Evolutionary conservation across 2,797 vertebrate species (phyloP).

Genomic region (Melanotaenia parkinsoni): DNA sequence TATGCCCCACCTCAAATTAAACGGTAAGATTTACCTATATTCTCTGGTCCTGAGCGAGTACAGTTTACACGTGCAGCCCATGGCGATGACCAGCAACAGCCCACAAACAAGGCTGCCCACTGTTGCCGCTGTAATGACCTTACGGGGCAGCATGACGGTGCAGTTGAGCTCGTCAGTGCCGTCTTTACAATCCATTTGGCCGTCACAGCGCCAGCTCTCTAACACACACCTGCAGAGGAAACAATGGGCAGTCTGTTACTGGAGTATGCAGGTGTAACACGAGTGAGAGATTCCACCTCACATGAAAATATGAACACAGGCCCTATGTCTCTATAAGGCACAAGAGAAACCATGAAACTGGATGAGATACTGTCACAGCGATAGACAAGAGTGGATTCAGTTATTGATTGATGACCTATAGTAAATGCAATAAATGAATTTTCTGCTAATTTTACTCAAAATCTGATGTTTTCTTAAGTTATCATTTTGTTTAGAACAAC

Average conservation of each 20-base stretch:
- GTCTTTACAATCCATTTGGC: conserved; percentile 91
- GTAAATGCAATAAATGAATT: too few species aligned
- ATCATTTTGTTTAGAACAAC: too few species aligned
- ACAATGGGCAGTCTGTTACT: conserved; percentile 22
- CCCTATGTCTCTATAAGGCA: background rate
- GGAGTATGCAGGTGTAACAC: background rate
- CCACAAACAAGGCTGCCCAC: conserved; percentile 93
- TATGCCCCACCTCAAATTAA: too few species aligned
- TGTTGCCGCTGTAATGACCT: conserved; percentile 92
- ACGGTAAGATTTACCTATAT: conserved; percentile 83
- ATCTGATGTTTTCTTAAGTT: too few species aligned
- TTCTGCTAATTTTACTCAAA: too few species aligned
- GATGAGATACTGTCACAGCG: background rate
- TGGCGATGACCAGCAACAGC: conserved; percentile 90
- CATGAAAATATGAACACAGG: background rate
- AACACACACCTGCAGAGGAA: conserved; percentile 84
- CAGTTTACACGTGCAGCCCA: conserved; percentile 93
- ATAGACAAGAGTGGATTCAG: background rate
- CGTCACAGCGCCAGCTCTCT: conserved; percentile 93
- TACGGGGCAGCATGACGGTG: conserved; percentile 87
- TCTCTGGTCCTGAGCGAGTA: conserved; percentile 91
- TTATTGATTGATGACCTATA: too few species aligned
- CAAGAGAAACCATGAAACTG: background rate
- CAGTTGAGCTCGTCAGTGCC: conserved; percentile 90
- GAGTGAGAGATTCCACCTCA: background rate